Evolutionary conservation across 1,140 invertebrate genomes (phyloP).

Genomic region (Apolygus lucorum): DNA sequence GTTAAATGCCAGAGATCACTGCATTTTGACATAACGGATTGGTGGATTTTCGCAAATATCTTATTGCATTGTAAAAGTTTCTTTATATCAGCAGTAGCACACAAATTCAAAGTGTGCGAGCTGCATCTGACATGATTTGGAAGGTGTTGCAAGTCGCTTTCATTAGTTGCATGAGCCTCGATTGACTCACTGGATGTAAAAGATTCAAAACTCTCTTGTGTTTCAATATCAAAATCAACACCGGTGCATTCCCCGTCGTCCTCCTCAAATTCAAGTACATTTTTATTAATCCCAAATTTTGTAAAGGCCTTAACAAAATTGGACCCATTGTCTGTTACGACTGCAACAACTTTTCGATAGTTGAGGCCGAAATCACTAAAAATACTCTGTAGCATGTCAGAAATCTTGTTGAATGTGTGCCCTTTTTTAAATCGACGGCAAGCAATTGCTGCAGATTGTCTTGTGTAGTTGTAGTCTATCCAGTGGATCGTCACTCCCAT

Average conservation of each 20-base stretch:
- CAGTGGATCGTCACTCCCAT: slow-evolving; percentile 8
- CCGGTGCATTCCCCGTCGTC: neutral
- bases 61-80: neutral
- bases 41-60: neutral
- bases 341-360: slow-evolving; percentile 29
- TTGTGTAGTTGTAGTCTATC: slow-evolving; percentile 24
- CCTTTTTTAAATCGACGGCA: slow-evolving; percentile 29
- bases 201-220: too few relatives aligned
- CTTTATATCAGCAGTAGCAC: neutral
- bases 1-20: neutral
- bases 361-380: slow-evolving; percentile 28
- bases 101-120: neutral
- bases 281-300: slow-evolving; percentile 24
- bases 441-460: slow-evolving; percentile 27
- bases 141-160: neutral
- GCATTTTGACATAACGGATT: neutral
- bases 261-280: neutral
- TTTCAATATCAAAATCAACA: neutral
- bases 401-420: slow-evolving; percentile 31
- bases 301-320: slow-evolving; percentile 34
- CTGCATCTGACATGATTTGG: neutral
- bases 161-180: neutral
- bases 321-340: slow-evolving; percentile 32
- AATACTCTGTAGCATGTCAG: slow-evolving; percentile 25
- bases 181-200: neutral